Conservation (phyloP, 30 jellyfish, hydroid and myxozoan genomes). For the Pelagia noctiluca region DNA sequence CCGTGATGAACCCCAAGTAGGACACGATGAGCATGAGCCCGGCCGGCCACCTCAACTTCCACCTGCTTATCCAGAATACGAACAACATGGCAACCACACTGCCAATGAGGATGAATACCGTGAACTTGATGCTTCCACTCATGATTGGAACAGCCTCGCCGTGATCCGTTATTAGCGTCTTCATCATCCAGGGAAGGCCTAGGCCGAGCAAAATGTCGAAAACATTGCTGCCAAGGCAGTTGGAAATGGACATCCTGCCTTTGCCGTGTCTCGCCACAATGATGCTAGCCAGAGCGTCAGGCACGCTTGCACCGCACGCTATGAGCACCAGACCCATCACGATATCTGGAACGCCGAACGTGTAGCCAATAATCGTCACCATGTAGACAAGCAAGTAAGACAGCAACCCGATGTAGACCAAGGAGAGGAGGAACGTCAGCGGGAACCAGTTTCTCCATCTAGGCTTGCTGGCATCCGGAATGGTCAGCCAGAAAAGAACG, state of each 20-base stretch:
- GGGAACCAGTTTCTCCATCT: constrained; percentile 72
- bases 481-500: constrained; percentile 79
- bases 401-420: constrained; percentile 83
- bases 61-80: constrained; percentile 70
- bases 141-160: constrained; percentile 83
- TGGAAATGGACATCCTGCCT: constrained; percentile 96
- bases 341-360: constrained; percentile 89
- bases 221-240: constrained; percentile 96
- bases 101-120: constrained; percentile 76
- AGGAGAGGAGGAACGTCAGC: constrained; percentile 81
- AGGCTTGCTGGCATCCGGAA: constrained; percentile 83
- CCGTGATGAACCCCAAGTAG: constrained; percentile 73
- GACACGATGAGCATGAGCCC: constrained; percentile 67
- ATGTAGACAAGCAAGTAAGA: constrained; percentile 95
- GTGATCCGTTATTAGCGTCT: constrained; percentile 76
- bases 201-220: constrained; percentile 95
- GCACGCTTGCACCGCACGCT: constrained; percentile 98
- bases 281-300: constrained; percentile 96
- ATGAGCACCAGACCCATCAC: constrained; percentile 94
- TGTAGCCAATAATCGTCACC: constrained; percentile 91
- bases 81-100: constrained; percentile 80
- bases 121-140: constrained; percentile 82
- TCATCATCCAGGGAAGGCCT: constrained; percentile 98
- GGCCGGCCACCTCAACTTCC: constrained; percentile 80
- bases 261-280: constrained; percentile 93